Conservation (phyloP, 2,797 vertebrate species). For the Anabacerthia variegaticeps region DNA sequence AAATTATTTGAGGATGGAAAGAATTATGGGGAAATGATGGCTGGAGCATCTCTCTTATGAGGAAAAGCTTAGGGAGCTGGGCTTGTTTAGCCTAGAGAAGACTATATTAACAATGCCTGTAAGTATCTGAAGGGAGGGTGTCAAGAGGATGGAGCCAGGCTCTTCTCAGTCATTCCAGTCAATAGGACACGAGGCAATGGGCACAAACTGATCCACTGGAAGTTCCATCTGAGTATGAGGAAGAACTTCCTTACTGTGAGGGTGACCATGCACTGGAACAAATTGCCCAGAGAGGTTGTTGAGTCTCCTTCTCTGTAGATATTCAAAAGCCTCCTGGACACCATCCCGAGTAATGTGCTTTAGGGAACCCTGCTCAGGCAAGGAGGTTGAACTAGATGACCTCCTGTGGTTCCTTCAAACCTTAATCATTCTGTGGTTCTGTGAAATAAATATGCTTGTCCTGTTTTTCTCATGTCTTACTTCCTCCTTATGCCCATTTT, state of each 20-base stretch:
- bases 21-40: neutral
- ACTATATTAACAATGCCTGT: neutral
- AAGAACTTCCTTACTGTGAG: neutral
- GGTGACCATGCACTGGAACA: neutral
- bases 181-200: neutral
- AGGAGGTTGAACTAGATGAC: neutral
- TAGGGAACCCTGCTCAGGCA: neutral
- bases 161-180: neutral
- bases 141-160: neutral
- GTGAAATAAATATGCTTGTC: neutral
- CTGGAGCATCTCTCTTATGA: neutral
- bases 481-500: neutral
- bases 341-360: neutral
- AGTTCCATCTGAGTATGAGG: neutral
- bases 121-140: neutral
- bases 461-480: neutral
- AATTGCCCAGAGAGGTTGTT: neutral
- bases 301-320: neutral
- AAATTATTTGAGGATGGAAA: constrained; percentile 30
- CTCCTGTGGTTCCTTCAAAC: neutral
- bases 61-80: neutral
- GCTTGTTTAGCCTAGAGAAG: neutral
- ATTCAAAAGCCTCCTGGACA: neutral
- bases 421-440: neutral
- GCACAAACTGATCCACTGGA: neutral